Conservation (phyloP, 2,888 invertebrate genomes). For the Pandemis corylana region DNA sequence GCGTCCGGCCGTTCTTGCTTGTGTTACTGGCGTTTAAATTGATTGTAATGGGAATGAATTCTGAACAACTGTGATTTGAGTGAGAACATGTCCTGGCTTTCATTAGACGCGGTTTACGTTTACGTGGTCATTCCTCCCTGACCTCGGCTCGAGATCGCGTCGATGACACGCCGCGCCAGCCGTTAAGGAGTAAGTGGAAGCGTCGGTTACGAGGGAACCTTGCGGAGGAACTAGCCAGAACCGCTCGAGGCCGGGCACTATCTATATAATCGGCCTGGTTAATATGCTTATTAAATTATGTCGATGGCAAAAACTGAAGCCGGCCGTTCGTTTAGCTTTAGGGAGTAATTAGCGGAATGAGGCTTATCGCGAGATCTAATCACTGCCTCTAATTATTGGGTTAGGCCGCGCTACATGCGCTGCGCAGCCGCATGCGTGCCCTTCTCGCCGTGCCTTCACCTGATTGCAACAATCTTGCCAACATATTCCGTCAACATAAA, state of each 20-base stretch:
- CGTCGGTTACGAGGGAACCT: constrained; percentile 4
- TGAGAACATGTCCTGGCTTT: constrained; percentile 72
- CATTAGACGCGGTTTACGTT: constrained; percentile 62
- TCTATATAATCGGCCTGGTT: constrained; percentile 79
- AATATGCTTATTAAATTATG: constrained; percentile 84
- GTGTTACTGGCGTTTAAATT: constrained; percentile 75
- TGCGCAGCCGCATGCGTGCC: constrained; percentile 54
- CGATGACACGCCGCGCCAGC: constrained; percentile 31
- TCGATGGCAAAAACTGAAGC: constrained; percentile 79
- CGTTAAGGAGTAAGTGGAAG: constrained; percentile 15
- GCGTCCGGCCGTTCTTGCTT: constrained; percentile 53
- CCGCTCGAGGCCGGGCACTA: constrained; percentile 71
- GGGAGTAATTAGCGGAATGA: constrained; percentile 84
- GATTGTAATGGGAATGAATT: constrained; percentile 79
- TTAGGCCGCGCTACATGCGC: constrained; percentile 60
- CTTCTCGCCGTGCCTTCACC: constrained; percentile 43
- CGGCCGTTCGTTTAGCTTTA: constrained; percentile 78
- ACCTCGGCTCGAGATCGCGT: constrained; percentile 61
- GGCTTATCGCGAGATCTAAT: constrained; percentile 80
- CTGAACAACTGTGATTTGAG: constrained; percentile 77
- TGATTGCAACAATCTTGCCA: constrained; percentile 40
- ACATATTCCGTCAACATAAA: constrained; percentile 23
- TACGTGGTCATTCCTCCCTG: constrained; percentile 83
- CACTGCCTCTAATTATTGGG: constrained; percentile 80
- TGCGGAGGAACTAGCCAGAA: constrained; percentile 65